phyloP scores from a whole-genome alignment of 2,113 vertebrate genomes.

The Chaetorhynchus papuensis region DNA sequence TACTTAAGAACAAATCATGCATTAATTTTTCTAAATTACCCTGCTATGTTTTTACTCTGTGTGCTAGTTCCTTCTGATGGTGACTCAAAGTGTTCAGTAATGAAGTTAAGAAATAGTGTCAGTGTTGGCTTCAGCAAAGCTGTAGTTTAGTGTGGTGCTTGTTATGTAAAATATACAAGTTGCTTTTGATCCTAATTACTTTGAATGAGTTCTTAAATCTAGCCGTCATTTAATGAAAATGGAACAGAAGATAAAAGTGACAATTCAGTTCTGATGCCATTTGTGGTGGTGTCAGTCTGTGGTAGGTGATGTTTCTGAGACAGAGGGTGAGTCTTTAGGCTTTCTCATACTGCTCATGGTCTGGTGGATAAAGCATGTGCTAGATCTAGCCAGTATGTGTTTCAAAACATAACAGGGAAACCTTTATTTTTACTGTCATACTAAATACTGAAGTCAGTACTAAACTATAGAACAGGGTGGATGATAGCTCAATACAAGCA shows the following conservation, averaged over 20 bases:
- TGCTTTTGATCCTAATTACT: neutral
- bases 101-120: neutral
- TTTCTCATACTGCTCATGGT: neutral
- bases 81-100: neutral
- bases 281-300: neutral
- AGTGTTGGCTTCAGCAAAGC: neutral
- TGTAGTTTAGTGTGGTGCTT: neutral
- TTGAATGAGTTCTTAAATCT: neutral
- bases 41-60: neutral
- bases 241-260: neutral
- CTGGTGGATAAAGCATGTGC: neutral
- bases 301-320: neutral
- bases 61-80: neutral
- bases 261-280: neutral
- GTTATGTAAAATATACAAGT: neutral
- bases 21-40: neutral
- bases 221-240: neutral
- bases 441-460: neutral
- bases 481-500: neutral
- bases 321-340: neutral
- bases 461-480: neutral
- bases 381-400: neutral
- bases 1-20: neutral
- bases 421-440: neutral
- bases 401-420: neutral